Evolutionary conservation across 2,113 vertebrate species (phyloP).

Genomic region (Gallinago paraguaiae): DNA sequence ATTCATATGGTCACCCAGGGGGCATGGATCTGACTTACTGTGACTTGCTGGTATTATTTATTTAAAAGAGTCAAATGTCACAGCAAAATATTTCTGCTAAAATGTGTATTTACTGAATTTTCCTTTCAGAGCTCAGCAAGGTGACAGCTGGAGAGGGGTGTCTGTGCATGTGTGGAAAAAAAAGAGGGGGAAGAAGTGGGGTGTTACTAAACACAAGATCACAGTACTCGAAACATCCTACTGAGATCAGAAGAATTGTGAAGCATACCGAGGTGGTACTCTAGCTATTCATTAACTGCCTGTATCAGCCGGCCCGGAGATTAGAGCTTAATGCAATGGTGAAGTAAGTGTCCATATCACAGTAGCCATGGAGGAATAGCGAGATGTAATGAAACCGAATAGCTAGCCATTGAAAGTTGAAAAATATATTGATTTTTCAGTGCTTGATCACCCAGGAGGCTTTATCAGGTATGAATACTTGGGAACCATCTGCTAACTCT

Average conservation of each 20-base stretch:
- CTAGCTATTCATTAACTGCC: constrained; percentile 64
- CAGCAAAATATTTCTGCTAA: constrained; percentile 42
- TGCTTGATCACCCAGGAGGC: constrained; percentile 70
- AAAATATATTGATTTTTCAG: constrained; percentile 76
- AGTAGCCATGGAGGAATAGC: constrained; percentile 67
- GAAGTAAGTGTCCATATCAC: constrained; percentile 70
- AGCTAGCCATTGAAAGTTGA: constrained; percentile 67
- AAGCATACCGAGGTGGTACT: constrained; percentile 53
- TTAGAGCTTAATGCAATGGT: constrained; percentile 71
- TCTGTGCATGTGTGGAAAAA: constrained; percentile 52
- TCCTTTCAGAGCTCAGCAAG: constrained; percentile 41
- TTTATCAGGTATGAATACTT: constrained; percentile 70
- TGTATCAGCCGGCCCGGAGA: constrained; percentile 56
- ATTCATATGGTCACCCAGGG: neutral
- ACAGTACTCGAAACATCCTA: constrained; percentile 70
- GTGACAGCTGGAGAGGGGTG: constrained; percentile 61
- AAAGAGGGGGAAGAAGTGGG: constrained; percentile 31
- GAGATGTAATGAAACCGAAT: constrained; percentile 73
- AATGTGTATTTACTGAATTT: constrained; percentile 45
- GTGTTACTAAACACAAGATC: constrained; percentile 72
- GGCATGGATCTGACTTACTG: neutral
- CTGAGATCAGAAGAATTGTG: constrained; percentile 70
- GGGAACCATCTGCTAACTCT: constrained; percentile 44
- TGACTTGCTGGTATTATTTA: constrained; percentile 28
- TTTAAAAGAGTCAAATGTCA: constrained; percentile 40